Evolutionary conservation across 2,797 vertebrate species (phyloP).

Genomic region (Erethizon dorsatum): DNA sequence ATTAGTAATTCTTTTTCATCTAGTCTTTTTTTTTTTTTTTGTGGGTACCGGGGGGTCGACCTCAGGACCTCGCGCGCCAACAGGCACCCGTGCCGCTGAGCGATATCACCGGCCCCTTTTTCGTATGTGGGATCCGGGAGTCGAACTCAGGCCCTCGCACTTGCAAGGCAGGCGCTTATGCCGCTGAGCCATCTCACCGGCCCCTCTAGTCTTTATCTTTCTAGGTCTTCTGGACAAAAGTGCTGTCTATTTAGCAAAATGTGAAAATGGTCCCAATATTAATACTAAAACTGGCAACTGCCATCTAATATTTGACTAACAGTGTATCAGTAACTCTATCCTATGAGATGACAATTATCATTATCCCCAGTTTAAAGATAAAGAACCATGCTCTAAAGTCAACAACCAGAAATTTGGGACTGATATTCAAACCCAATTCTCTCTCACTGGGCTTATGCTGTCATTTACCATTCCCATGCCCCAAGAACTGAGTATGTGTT

Average conservation of each 20-base stretch:
- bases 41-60: too few species aligned
- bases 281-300: neutral
- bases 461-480: neutral
- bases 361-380: neutral
- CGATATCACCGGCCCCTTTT: too few species aligned
- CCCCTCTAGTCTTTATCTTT: neutral
- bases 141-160: too few species aligned
- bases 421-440: neutral
- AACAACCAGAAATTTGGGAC: neutral
- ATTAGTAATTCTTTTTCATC: neutral
- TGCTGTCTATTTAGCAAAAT: neutral
- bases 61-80: too few species aligned
- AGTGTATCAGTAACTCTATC: neutral
- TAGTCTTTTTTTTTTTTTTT: too few species aligned
- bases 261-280: neutral
- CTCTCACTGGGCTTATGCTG: neutral
- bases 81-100: too few species aligned
- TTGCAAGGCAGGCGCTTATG: too few species aligned
- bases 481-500: neutral
- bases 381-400: neutral
- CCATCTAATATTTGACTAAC: constrained; percentile 9
- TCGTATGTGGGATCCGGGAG: too few species aligned
- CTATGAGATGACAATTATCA: neutral
- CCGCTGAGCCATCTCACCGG: too few species aligned
- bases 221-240: neutral